These are phyloP conservation scores for Ibidorhyncha struthersii DNA, from an alignment of 2,113 vertebrate genomes.

Conservation along the genomic window DNA sequence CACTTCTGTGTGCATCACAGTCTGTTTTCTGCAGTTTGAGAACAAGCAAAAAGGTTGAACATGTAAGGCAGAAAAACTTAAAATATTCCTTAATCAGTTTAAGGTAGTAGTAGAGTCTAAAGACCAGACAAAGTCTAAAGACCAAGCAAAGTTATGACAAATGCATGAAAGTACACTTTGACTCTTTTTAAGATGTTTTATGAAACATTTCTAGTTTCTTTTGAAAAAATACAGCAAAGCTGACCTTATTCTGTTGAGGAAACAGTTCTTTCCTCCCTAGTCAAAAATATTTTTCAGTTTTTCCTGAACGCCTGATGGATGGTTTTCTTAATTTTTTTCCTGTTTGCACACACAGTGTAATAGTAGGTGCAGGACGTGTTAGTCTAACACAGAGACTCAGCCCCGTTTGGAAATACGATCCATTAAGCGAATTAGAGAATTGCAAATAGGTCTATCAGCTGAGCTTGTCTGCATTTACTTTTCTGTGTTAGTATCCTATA, in stretches of 20 bases:
- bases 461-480: background rate
- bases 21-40: background rate
- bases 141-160: background rate
- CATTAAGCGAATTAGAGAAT: background rate
- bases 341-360: fast-evolving
- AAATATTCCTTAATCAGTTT: background rate
- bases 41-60: background rate
- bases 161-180: background rate
- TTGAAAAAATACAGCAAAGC: background rate
- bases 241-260: background rate
- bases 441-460: background rate
- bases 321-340: background rate
- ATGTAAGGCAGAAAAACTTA: background rate
- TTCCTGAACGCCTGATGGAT: background rate
- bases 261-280: background rate
- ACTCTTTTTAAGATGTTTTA: background rate
- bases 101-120: background rate
- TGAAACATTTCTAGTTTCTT: background rate
- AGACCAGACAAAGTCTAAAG: background rate
- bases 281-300: background rate
- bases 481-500: background rate
- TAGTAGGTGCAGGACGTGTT: background rate
- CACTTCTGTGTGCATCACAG: background rate
- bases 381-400: background rate
- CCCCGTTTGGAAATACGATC: background rate